A percentile compares a stretch with the other conserved stretches of the same genome.
Evolutionary conservation across 2,888 invertebrate species (phyloP).

Genomic region (Lasioglossum figueresi): DNA sequence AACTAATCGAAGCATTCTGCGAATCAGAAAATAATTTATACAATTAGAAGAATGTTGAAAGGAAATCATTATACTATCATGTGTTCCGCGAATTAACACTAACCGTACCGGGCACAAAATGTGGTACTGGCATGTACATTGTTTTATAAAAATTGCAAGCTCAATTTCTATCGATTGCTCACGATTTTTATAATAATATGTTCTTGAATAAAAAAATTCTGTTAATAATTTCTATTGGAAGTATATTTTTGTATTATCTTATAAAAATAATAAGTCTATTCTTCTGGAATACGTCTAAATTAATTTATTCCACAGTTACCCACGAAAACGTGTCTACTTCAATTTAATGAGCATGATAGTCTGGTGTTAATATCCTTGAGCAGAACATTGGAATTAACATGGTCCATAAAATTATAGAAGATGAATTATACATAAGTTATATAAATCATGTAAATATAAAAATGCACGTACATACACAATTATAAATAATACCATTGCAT

Average conservation of each 20-base stretch:
- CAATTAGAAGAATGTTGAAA: not conserved
- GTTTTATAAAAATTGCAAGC: not conserved
- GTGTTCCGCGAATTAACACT: not conserved
- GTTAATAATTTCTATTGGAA: not conserved
- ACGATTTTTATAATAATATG: not conserved
- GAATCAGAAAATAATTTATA: constrained; percentile 20
- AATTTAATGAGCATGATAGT: not conserved
- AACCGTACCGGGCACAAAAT: not conserved
- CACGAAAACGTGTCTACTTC: not conserved
- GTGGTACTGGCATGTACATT: not conserved
- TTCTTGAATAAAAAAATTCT: not conserved
- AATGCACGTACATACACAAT: not conserved
- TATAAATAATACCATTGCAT: not conserved
- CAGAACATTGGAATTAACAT: not conserved
- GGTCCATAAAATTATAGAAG: not conserved
- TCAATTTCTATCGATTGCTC: not conserved
- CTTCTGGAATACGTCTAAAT: not conserved
- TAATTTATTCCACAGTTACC: not conserved
- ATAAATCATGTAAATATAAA: not conserved
- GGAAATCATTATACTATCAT: not conserved
- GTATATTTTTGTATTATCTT: not conserved
- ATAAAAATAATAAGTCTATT: not conserved
- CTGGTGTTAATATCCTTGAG: not conserved
- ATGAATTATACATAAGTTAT: not conserved
- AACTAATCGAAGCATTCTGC: constrained; percentile 66